A percentile compares a stretch with the other conserved stretches of the same genome.
Conservation (phyloP, 2,888 invertebrate genomes). For the Tribolium freemani region DNA sequence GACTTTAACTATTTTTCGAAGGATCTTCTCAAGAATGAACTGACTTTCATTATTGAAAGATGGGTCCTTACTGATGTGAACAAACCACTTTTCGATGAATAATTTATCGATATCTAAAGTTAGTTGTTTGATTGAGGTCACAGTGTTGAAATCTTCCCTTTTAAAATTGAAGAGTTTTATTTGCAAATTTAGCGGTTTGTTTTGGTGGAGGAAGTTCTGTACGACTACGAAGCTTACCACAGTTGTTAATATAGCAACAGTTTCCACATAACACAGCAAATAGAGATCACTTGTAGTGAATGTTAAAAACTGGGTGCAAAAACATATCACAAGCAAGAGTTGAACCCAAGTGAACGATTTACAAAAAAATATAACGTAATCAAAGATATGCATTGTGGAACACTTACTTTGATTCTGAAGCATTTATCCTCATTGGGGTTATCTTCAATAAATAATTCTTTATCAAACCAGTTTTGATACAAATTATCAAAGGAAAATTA, state of each 20-base stretch:
- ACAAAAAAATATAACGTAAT: constrained; percentile 34
- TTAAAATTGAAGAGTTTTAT: constrained; percentile 9
- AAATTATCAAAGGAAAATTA: too few relatives aligned
- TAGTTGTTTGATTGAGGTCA: too few relatives aligned
- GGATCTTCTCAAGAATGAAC: too few relatives aligned
- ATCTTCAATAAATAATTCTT: too few relatives aligned
- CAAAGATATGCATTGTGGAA: constrained; percentile 11
- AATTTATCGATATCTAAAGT: too few relatives aligned
- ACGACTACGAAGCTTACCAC: constrained; percentile 71
- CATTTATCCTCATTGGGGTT: too few relatives aligned
- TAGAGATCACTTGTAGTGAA: constrained; percentile 32
- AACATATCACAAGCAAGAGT: constrained; percentile 10
- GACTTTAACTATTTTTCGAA: too few relatives aligned
- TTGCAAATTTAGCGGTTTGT: constrained; percentile 69
- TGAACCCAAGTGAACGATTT: constrained; percentile 22
- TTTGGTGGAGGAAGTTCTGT: constrained; percentile 71
- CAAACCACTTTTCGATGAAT: too few relatives aligned
- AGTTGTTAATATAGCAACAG: constrained; percentile 17
- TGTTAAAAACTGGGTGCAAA: constrained; percentile 23
- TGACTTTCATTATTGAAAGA: too few relatives aligned
- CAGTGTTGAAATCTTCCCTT: constrained; percentile 47
- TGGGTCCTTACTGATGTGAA: too few relatives aligned
- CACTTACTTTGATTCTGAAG: neutral
- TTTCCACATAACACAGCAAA: constrained; percentile 25
- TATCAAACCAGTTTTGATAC: too few relatives aligned